Conservation (phyloP, 1,140 invertebrate genomes). For the Lucilia cuprina region DNA sequence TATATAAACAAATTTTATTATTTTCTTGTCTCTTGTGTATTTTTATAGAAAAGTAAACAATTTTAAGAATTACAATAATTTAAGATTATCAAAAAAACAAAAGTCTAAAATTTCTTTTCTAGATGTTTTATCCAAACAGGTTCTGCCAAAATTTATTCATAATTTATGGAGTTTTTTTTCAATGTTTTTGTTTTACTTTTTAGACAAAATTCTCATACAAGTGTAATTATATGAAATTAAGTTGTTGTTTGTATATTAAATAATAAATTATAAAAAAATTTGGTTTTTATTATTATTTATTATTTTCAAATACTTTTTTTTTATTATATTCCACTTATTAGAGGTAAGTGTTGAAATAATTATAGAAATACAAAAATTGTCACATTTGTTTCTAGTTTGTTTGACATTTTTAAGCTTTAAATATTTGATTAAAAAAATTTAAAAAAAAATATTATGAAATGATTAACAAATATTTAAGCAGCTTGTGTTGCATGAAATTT, state of each 20-base stretch:
- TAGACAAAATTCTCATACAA: background rate
- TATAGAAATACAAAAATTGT: too few species aligned
- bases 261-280: background rate
- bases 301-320: background rate
- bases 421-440: too few species aligned
- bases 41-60: background rate
- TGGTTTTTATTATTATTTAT: background rate
- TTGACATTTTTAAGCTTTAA: too few species aligned
- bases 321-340: too few species aligned
- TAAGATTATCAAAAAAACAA: background rate
- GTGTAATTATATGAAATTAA: background rate
- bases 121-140: background rate
- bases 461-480: too few species aligned
- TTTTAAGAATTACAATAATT: background rate
- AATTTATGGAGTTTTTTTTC: background rate
- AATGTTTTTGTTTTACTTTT: background rate
- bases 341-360: too few species aligned
- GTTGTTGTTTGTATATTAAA: background rate
- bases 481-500: too few species aligned
- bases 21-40: background rate
- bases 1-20: too few species aligned
- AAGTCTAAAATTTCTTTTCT: background rate
- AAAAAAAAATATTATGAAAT: background rate
- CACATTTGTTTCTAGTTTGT: too few species aligned
- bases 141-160: background rate